Evolutionary conservation across 2,888 invertebrate genomes (phyloP), one percentile per base, ranked within the genome.

Genomic region (Nipponacmea schrenckii): DNA sequence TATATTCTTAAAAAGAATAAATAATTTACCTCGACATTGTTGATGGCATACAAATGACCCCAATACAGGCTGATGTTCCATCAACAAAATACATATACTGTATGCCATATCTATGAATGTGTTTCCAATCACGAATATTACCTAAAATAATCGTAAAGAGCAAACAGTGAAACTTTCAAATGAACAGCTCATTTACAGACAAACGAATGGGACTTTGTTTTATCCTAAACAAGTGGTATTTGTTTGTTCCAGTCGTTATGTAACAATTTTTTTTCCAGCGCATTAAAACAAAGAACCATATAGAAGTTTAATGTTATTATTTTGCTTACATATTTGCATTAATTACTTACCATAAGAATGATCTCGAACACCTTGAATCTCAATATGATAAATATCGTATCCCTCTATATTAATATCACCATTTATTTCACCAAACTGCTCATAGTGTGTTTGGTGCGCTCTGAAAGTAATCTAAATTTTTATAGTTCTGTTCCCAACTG

Each of bases 401-500:
- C 90, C 90, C 10, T 91, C 91, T 2, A 94, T 89, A 68, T 88
- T 89, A 67, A 94, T 88, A 44, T 89, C 91, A 68, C 93, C 94
- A 44, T 90, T 90, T 69, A 94, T 84, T 4, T 88, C 87, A 0
- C 95, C 94, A 88, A 93, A 93, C 89, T 95, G 95, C 83, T 95
- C 95, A 87, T 95, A 95, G 84, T 95, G 95, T 0, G 93, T 93
- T 84, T 95, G 94, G 84, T 94, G 94, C 1, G 92, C 92, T 39
- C 93, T 93, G 88, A 62, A 90, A 77, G 56, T 85, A 89, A 72
- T 74, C 39, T 31, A 31, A 2, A 39, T 39, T 39, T 5, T n/a
- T n/a, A n/a, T n/a, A n/a, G n/a, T n/a, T n/a, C n/a, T n/a, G n/a
- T n/a, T n/a, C n/a, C n/a, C n/a, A n/a, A n/a, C n/a, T n/a, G n/a